Evolutionary conservation across 2,888 invertebrate species (phyloP).

Genomic region (Drosophila ezoana): DNA sequence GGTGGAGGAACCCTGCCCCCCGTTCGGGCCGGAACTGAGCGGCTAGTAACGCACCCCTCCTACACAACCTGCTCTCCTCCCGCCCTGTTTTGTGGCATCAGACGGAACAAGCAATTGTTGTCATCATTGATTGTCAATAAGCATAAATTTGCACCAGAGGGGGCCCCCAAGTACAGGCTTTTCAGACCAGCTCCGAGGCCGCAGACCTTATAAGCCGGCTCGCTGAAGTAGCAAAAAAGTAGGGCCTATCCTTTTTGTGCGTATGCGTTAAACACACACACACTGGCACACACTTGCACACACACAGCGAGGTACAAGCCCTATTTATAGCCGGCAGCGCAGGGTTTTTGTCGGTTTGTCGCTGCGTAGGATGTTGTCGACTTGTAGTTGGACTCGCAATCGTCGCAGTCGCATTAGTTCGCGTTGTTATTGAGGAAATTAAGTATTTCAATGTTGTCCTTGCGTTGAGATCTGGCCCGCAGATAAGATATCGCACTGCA

Average conservation of each 20-base stretch:
- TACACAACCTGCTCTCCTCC: background rate
- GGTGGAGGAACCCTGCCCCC: slow-evolving; percentile 1
- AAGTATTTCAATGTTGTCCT: slow-evolving; percentile 76
- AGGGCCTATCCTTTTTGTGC: slow-evolving; percentile 49
- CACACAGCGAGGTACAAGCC: background rate
- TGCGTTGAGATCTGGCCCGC: slow-evolving; percentile 54
- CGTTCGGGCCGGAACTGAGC: slow-evolving; percentile 45
- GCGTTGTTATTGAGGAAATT: slow-evolving; percentile 52
- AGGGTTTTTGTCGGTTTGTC: slow-evolving; percentile 43
- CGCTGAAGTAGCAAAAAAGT: slow-evolving; percentile 38
- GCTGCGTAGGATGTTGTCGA: slow-evolving; percentile 57
- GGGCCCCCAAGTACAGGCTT: slow-evolving; percentile 53
- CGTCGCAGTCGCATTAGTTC: slow-evolving; percentile 53
- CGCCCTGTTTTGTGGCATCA: slow-evolving; percentile 28
- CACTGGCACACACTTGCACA: slow-evolving; percentile 1
- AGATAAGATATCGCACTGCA: slow-evolving; percentile 61
- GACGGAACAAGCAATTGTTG: slow-evolving; percentile 83
- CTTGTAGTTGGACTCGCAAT: slow-evolving; percentile 31
- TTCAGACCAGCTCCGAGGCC: slow-evolving; percentile 6
- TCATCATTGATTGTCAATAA: slow-evolving; percentile 84
- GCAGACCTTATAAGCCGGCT: slow-evolving; percentile 40
- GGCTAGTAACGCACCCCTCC: slow-evolving; percentile 41
- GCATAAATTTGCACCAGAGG: slow-evolving; percentile 84
- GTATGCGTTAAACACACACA: slow-evolving; percentile 19
- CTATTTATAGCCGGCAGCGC: slow-evolving; percentile 56